These are phyloP conservation scores for Arizona elegans DNA, from an alignment of 2,113 vertebrate species.

Conservation along the genomic window DNA sequence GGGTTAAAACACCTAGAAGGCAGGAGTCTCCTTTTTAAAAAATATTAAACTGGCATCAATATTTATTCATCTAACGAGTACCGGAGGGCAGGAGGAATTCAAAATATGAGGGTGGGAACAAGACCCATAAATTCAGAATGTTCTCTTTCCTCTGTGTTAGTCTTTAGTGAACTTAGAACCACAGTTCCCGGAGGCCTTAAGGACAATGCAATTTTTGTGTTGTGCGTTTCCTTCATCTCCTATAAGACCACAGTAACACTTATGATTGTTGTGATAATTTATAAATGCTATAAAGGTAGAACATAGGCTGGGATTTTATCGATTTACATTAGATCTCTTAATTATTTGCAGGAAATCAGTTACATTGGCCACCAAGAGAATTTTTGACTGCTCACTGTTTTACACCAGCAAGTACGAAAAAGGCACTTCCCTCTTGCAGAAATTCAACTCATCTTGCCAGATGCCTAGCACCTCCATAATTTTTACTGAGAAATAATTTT, in stretches of 20 bases:
- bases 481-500: not conserved
- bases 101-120: not conserved
- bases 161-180: not conserved
- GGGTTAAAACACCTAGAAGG: slow-evolving; percentile 3
- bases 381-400: not conserved
- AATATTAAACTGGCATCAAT: not conserved
- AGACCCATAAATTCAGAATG: not conserved
- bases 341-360: not conserved
- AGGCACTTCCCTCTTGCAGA: not conserved
- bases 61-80: slow-evolving; percentile 18
- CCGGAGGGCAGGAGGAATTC: too few relatives aligned
- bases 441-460: not conserved
- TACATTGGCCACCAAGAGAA: not conserved
- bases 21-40: slow-evolving; percentile 3
- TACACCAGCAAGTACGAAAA: not conserved
- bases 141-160: not conserved
- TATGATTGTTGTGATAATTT: not conserved
- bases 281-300: not conserved
- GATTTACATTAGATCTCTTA: not conserved
- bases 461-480: not conserved
- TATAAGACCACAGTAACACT: not conserved
- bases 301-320: not conserved
- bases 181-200: not conserved
- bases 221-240: not conserved
- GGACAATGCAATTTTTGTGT: not conserved